Percentiles rank a stretch among this genome's conserved stretches.
Evolutionary conservation across 2,797 vertebrate species (phyloP).

Genomic region (Poeciliopsis gracilis): DNA sequence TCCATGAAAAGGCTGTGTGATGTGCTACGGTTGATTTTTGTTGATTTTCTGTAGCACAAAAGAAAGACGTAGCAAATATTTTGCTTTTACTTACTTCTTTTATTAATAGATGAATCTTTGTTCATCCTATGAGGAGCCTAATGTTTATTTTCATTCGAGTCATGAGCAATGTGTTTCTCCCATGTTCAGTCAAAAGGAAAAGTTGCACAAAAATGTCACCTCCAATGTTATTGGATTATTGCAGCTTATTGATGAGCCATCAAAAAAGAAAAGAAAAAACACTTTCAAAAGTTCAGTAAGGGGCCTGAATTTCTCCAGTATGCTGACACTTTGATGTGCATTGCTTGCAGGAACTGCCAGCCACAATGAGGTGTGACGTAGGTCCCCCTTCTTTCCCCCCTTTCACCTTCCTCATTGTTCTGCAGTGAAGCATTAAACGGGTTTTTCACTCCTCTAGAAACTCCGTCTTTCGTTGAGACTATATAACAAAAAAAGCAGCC

Average conservation of each 20-base stretch:
- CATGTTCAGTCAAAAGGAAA: background rate
- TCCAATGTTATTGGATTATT: slow-evolving; percentile 6
- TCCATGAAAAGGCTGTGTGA: background rate
- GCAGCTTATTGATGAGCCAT: background rate
- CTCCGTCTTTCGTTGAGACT: background rate
- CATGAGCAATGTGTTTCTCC: background rate
- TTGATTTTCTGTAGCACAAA: background rate
- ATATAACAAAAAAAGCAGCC: too few species aligned
- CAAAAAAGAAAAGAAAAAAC: background rate
- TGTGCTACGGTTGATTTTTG: background rate
- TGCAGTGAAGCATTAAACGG: background rate
- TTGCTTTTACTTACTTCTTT: background rate
- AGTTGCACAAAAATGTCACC: background rate
- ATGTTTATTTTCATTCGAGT: background rate
- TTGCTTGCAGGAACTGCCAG: slow-evolving; percentile 1
- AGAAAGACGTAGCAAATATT: background rate
- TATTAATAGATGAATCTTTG: background rate
- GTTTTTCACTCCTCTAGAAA: background rate
- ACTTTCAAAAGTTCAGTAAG: slow-evolving; percentile 5
- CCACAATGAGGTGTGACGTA: background rate
- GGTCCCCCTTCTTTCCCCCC: background rate
- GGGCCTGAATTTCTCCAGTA: background rate
- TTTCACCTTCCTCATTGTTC: background rate
- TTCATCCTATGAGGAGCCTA: background rate
- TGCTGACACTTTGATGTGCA: slow-evolving; percentile 1